Conservation (phyloP, 2,797 vertebrate genomes). For the Mus spretus region DNA sequence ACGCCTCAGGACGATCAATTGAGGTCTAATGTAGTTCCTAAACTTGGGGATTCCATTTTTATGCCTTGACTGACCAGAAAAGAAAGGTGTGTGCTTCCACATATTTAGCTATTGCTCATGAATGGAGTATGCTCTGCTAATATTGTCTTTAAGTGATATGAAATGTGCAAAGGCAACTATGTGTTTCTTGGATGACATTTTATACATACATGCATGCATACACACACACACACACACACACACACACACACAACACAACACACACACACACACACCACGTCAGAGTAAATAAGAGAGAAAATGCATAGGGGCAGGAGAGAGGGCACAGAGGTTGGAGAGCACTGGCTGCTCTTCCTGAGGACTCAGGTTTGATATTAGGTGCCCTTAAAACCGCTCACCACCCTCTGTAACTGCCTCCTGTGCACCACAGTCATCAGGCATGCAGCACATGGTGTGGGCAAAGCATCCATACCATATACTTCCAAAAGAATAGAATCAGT, state of each 20-base stretch:
- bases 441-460: no score
- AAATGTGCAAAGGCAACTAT: not conserved
- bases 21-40: slow-evolving; percentile 69
- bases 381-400: not conserved
- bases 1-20: slow-evolving; percentile 72
- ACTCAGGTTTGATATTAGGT: not conserved
- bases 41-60: slow-evolving; percentile 57
- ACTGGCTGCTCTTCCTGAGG: not conserved
- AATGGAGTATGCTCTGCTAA: not conserved
- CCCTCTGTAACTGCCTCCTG: no score
- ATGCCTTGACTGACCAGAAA: slow-evolving; percentile 56
- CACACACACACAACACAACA: no score
- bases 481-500: not conserved
- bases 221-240: no score
- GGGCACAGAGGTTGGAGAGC: not conserved
- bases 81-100: not conserved
- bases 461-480: not conserved
- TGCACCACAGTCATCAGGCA: not conserved
- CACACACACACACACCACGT: not conserved
- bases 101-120: not conserved
- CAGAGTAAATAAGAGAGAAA: slow-evolving; percentile 47
- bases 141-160: slow-evolving; percentile 14
- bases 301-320: not conserved
- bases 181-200: not conserved
- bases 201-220: no score